Percentiles rank a stretch among this genome's conserved stretches.
These are phyloP conservation scores for Cacatua alba DNA, from an alignment of 2,113 vertebrate species.

Conservation along the genomic window DNA sequence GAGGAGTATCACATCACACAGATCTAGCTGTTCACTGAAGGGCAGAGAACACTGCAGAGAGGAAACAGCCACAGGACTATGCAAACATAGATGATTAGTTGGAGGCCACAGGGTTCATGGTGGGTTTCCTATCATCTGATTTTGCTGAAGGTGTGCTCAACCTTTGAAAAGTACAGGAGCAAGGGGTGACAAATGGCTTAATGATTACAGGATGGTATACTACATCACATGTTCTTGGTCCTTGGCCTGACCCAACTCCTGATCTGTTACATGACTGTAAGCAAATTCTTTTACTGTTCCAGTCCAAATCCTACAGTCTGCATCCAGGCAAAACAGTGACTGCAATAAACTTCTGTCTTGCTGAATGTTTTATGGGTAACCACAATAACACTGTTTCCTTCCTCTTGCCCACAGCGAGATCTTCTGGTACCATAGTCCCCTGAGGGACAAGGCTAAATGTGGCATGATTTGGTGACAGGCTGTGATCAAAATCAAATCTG, in stretches of 20 bases:
- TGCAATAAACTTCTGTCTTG: neutral
- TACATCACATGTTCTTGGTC: neutral
- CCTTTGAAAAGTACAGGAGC: neutral
- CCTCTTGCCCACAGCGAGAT: conserved; percentile 21
- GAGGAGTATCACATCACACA: neutral
- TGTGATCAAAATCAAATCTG: conserved; percentile 33
- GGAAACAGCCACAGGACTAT: neutral
- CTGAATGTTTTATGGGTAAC: neutral
- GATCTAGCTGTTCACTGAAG: neutral
- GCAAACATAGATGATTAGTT: neutral
- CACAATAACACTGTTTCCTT: neutral
- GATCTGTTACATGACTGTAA: conserved; percentile 4
- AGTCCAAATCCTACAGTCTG: conserved; percentile 1
- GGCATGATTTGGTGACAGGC: neutral
- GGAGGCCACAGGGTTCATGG: neutral
- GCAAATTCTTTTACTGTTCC: conserved; percentile 14
- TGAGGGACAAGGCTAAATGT: neutral
- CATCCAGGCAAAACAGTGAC: conserved; percentile 9
- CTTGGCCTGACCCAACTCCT: conserved; percentile 17
- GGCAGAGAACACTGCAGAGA: neutral
- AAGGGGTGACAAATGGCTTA: conserved; percentile 10
- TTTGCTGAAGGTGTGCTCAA: neutral
- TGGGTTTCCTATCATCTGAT: neutral
- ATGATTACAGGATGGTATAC: neutral
- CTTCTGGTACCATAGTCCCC: neutral